A percentile compares a stretch with the other conserved stretches of the same genome.
These are phyloP conservation scores for Bolinopsis microptera DNA, from an alignment of 37 sponge, comb jelly and placozoan genomes.

Conservation along the genomic window DNA sequence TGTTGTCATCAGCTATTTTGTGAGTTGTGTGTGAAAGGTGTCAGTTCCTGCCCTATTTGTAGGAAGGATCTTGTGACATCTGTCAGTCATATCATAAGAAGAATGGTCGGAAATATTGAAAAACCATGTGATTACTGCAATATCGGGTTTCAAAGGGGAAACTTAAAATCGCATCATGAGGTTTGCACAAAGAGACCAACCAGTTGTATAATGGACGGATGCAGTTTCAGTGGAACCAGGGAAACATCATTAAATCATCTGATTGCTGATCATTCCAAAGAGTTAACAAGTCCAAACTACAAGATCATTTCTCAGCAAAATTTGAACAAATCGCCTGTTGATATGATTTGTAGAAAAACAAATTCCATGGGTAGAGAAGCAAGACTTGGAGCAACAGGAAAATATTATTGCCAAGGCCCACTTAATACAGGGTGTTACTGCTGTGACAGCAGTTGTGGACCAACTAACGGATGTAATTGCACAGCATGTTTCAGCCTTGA, in stretches of 20 bases:
- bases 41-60: neutral
- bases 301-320: neutral
- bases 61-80: neutral
- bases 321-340: neutral
- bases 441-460: slow-evolving; percentile 24
- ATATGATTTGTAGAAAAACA: neutral
- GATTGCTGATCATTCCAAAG: neutral
- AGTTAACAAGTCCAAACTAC: neutral
- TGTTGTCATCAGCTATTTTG: slow-evolving; percentile 63
- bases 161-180: neutral
- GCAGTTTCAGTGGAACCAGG: neutral
- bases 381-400: slow-evolving; percentile 11
- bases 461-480: slow-evolving; percentile 57
- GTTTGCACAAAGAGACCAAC: neutral
- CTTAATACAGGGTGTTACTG: neutral
- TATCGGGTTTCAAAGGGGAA: neutral
- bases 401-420: neutral
- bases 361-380: neutral
- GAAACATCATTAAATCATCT: neutral
- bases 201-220: neutral
- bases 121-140: neutral
- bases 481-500: slow-evolving; percentile 30
- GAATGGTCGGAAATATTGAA: neutral
- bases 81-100: neutral
- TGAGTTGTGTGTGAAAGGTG: neutral